Percentiles rank a stretch among this genome's conserved stretches.
These are phyloP conservation scores for Scomber japonicus DNA, from an alignment of 2,113 vertebrate species.

Conservation along the genomic window DNA sequence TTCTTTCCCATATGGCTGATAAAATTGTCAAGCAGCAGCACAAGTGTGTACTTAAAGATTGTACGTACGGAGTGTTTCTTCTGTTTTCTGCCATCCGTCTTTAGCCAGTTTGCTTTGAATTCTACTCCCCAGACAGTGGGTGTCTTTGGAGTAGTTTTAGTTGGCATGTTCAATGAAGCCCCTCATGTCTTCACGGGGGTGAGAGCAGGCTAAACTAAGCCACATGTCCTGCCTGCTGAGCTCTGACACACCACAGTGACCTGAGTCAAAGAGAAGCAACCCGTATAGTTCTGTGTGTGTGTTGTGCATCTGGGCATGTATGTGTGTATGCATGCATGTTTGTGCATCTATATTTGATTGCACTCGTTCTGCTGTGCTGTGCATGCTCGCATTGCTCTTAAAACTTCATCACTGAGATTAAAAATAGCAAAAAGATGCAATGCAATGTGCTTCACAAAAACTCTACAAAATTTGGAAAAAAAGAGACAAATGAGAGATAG, in stretches of 20 bases:
- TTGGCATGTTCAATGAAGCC: background rate
- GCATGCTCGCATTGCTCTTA: background rate
- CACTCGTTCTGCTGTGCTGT: constrained; percentile 3
- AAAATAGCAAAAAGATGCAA: background rate
- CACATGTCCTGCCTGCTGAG: constrained; percentile 26
- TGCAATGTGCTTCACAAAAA: too few relatives aligned
- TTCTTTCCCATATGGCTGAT: background rate
- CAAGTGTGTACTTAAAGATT: background rate
- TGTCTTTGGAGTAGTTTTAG: too few relatives aligned
- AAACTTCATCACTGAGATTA: constrained; percentile 5
- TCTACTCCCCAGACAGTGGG: too few relatives aligned
- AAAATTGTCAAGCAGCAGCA: background rate
- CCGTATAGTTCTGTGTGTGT: too few relatives aligned
- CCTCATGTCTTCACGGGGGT: background rate
- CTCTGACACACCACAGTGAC: constrained; percentile 25
- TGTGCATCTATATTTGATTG: constrained; percentile 1
- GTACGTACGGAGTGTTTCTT: background rate
- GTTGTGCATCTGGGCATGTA: too few relatives aligned
- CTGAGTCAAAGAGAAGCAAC: constrained; percentile 26
- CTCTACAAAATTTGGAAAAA: too few relatives aligned
- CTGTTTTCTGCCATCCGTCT: background rate
- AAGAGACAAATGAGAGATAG: too few relatives aligned
- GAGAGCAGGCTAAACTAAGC: background rate
- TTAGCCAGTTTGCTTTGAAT: too few relatives aligned
- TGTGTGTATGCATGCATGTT: background rate